A percentile compares a stretch with the other conserved stretches of the same genome.
These are phyloP conservation scores for Brachionus rubens DNA, from an alignment of 1,140 invertebrate genomes.

Conservation along the genomic window DNA sequence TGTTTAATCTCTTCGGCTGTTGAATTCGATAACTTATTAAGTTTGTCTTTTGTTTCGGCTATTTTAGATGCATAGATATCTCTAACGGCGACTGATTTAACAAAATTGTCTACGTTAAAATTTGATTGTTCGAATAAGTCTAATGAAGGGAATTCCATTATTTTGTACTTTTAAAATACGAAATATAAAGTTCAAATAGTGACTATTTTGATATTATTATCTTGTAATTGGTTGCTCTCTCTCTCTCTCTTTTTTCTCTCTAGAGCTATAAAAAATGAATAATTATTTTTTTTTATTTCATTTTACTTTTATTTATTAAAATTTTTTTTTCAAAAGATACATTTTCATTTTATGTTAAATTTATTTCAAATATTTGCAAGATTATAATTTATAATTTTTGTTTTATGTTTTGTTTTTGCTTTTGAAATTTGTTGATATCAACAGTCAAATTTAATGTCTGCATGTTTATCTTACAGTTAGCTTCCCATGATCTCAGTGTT, in stretches of 20 bases:
- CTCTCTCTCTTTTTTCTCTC: neutral
- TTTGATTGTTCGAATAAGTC: constrained; percentile 29
- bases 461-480: no score
- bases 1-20: constrained; percentile 46
- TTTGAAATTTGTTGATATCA: no score
- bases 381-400: constrained; percentile 38
- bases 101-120: constrained; percentile 31
- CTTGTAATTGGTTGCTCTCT: no score
- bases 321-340: neutral
- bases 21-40: neutral
- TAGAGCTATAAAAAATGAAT: no score
- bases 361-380: neutral
- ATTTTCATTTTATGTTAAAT: constrained; percentile 15
- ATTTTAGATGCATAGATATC: constrained; percentile 18
- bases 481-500: no score
- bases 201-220: neutral
- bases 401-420: neutral
- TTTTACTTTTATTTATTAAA: neutral
- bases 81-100: neutral
- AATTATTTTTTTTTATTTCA: constrained; percentile 1
- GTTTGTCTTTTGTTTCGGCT: constrained; percentile 30
- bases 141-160: neutral
- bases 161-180: neutral
- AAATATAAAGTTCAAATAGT: neutral
- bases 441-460: no score